phyloP scores from a whole-genome alignment of 2,113 vertebrate species.

The Amblyornis subalaris region DNA sequence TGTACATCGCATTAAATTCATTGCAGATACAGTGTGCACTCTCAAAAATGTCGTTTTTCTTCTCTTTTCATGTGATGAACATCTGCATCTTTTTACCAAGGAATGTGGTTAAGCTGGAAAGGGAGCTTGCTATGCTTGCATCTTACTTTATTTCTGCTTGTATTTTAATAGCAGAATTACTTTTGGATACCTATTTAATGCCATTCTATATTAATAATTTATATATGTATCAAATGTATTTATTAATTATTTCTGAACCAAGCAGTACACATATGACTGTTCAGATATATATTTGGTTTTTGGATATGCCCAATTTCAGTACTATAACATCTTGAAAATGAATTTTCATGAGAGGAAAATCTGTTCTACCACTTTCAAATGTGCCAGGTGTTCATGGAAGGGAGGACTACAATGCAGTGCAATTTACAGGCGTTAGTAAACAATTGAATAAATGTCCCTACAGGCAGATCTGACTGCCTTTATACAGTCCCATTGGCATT shows the following conservation, averaged over 20 bases:
- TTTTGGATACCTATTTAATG: background rate
- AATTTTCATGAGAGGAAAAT: background rate
- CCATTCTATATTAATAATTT: background rate
- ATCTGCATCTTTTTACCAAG: background rate
- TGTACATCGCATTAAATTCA: background rate
- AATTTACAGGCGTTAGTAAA: background rate
- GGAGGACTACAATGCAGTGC: rapidly evolving
- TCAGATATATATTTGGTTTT: background rate
- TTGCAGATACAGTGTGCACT: background rate
- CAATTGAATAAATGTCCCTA: background rate
- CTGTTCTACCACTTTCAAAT: background rate
- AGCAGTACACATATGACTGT: background rate
- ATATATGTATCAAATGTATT: background rate
- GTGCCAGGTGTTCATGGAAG: background rate
- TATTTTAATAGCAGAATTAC: background rate
- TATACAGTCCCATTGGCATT: background rate
- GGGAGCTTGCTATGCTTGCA: background rate
- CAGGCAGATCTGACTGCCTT: background rate
- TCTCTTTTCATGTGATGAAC: background rate
- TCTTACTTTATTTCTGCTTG: background rate
- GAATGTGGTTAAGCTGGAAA: background rate
- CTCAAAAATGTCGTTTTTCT: background rate
- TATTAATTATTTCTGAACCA: background rate
- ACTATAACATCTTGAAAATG: background rate
- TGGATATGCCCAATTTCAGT: background rate